Evolutionary conservation across 2,797 vertebrate species (phyloP), one percentile per base, ranked within the genome.

Genomic region (Myoxocephalus aenaeus): DNA sequence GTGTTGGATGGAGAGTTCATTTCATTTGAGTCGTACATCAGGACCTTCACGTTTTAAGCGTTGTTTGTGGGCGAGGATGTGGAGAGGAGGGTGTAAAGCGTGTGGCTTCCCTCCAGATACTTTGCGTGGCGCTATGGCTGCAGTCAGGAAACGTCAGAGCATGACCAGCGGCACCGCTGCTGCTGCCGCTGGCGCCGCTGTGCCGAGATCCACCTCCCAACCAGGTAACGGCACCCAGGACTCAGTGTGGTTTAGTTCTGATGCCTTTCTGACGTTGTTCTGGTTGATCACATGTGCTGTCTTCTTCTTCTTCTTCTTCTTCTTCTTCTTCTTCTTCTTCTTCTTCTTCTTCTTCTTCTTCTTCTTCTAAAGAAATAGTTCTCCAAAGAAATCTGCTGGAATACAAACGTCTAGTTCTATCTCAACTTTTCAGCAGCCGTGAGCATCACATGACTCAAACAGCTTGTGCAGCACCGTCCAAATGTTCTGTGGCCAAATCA

Each of bases 201-300:
- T 97, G 22, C 95, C 95, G 83, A 94, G 95, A 94, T 94, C 95
- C 75, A 92, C 95, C 80, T 96, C 96, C 38, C 93, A 94, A 81
- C 93, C 90, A 93, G 93, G 90, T 93, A 94, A 92, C 92, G 0
- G 90, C 94, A 73, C 46, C 58, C 15, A 72, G 32, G 62, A 68
- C 42, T 36, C 27, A 6, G 2, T 71, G 59, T 68, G 0, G 61
- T 67, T 68, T 62, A 50, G 20, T 18, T 65, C 27, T 61, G 7
- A 64, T n/a, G 10, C 11, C 20, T 50, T 61, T 18, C 3, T 42
- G 0, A 46, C 2, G 67, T 77, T 51, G 1, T 34, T 34, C 42
- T 34, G 2, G 8, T 25, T 20, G 18, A 22, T 69, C 27, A 11
- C 50, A 61, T 70, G 3, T 66, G 11, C 46, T 40, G 14, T 48